Evolutionary conservation across 2,113 vertebrate genomes (phyloP).

Genomic region (Entomyzon cyanotis): DNA sequence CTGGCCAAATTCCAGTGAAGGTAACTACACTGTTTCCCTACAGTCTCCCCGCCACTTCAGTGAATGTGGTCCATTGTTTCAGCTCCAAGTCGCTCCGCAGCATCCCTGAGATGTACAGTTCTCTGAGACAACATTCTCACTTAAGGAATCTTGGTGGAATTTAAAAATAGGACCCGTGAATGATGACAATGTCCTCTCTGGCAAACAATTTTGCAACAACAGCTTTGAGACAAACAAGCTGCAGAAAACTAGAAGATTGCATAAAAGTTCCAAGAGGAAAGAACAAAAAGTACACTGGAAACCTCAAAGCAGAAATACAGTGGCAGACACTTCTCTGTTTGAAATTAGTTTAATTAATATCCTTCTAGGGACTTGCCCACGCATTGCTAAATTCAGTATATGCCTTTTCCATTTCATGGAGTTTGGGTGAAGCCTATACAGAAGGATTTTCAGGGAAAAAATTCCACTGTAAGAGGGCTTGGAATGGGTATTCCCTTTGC

Average conservation of each 20-base stretch:
- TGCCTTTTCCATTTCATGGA: background rate
- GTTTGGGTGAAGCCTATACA: background rate
- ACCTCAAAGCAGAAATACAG: background rate
- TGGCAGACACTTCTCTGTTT: background rate
- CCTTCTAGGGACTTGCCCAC: background rate
- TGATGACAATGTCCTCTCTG: background rate
- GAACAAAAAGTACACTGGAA: background rate
- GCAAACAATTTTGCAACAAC: slow-evolving; percentile 7
- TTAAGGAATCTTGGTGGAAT: background rate
- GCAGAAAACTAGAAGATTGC: background rate
- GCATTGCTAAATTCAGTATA: background rate
- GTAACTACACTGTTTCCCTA: background rate
- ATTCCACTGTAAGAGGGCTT: background rate
- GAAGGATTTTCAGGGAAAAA: background rate
- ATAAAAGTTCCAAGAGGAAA: background rate
- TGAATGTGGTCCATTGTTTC: slow-evolving; percentile 20
- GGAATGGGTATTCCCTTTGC: background rate
- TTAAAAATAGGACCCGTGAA: slow-evolving; percentile 28
- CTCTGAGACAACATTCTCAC: background rate
- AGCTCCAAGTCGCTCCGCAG: background rate
- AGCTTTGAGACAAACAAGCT: slow-evolving; percentile 12
- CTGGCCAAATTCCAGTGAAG: slow-evolving; percentile 46
- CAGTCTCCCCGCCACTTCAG: background rate
- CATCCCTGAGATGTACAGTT: background rate
- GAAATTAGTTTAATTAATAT: background rate